A percentile compares a stretch with the other conserved stretches of the same genome.
Conservation (phyloP, 2,888 invertebrate species). For the Scelioninae gen. 1 region DNA sequence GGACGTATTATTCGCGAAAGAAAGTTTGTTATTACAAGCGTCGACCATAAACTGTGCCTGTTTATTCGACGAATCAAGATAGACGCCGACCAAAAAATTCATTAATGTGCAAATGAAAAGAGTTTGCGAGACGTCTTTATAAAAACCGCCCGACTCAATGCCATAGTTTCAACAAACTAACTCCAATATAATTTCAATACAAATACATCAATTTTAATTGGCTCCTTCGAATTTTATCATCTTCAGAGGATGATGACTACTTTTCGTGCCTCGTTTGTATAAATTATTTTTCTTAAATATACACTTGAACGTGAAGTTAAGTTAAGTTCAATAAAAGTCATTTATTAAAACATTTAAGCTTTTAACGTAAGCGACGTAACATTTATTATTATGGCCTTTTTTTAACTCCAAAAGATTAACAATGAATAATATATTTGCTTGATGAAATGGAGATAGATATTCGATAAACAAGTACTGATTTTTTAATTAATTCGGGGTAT, state of each 20-base stretch:
- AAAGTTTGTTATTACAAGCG: conserved; percentile 74
- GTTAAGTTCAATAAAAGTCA: conserved; percentile 26
- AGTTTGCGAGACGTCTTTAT: conserved; percentile 70
- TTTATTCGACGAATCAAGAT: conserved; percentile 70
- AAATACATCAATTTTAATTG: conserved; percentile 55
- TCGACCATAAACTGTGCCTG: conserved; percentile 64
- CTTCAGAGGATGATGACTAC: background rate
- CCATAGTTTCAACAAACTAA: conserved; percentile 30
- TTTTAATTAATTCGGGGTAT: too few relatives aligned
- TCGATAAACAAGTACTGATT: background rate
- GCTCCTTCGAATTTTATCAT: conserved; percentile 11
- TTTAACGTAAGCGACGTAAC: background rate
- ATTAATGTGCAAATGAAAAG: conserved; percentile 79
- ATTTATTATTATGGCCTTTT: background rate
- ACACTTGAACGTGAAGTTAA: background rate
- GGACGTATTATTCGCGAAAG: conserved; percentile 70
- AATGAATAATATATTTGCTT: background rate
- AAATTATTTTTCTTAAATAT: conserved; percentile 17
- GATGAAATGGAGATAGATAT: background rate
- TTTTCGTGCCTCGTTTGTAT: conserved; percentile 1
- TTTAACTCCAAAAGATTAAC: background rate
- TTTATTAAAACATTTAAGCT: conserved; percentile 23
- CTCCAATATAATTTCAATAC: conserved; percentile 42
- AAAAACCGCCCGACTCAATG: conserved; percentile 49
- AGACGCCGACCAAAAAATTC: conserved; percentile 73